Percentiles rank a stretch among this genome's conserved stretches.
phyloP scores from a whole-genome alignment of 1,140 invertebrate species.

The Hylyphantes graminicola region DNA sequence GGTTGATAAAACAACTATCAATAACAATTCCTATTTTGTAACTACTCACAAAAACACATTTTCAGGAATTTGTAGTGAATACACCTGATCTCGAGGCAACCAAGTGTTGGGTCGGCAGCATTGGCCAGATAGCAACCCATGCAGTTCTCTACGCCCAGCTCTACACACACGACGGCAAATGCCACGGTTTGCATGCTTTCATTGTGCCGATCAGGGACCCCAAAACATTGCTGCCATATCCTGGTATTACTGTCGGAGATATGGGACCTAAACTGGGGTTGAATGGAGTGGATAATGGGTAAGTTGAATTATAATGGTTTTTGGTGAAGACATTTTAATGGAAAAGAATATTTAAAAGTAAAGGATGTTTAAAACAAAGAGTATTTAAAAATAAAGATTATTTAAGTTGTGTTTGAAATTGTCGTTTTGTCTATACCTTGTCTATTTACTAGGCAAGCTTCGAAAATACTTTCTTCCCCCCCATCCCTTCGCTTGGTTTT shows the following conservation, averaged over 20 bases:
- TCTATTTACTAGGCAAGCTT: too few species aligned
- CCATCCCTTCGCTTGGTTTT: too few species aligned
- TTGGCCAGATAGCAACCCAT: constrained; percentile 88
- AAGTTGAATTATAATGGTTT: constrained; percentile 59
- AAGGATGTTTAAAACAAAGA: too few species aligned
- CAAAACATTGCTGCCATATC: constrained; percentile 77
- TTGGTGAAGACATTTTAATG: too few species aligned
- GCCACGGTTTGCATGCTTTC: constrained; percentile 89
- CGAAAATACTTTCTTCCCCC: too few species aligned
- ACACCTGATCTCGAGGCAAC: constrained; percentile 94
- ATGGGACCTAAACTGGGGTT: constrained; percentile 89
- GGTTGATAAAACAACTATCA: too few species aligned
- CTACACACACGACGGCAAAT: constrained; percentile 79
- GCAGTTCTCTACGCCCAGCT: constrained; percentile 91
- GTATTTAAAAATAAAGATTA: too few species aligned
- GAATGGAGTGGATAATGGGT: constrained; percentile 92
- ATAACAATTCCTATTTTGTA: too few species aligned
- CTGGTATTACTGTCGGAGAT: constrained; percentile 83
- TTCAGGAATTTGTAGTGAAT: constrained; percentile 85
- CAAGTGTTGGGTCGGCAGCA: constrained; percentile 94
- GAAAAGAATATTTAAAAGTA: too few species aligned
- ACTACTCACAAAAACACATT: neutral
- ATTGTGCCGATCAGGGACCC: constrained; percentile 84
- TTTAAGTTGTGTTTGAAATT: too few species aligned
- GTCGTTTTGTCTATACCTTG: too few species aligned